Base-by-base conservation (phyloP, 2,797 vertebrate species). In the Alfaro cultratus region DNA sequence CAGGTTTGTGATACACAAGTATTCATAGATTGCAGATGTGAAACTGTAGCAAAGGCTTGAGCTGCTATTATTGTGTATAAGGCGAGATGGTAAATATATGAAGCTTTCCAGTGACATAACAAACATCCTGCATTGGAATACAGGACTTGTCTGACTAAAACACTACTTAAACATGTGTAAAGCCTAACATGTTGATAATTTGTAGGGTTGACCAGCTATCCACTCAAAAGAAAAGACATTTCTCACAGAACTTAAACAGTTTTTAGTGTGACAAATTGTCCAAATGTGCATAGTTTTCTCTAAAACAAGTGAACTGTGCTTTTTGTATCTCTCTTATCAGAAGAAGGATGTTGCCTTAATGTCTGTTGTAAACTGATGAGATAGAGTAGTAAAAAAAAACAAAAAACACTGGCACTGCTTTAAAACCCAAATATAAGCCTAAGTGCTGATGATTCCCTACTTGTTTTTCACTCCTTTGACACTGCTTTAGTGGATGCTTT, bases 401-500 rank as follows among this genome's bases (percentile, higher is more conserved):
- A 78, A 74, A 76, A 29, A 6, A 5, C 7, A 76, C 46, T 16
- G 29, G 57, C 62, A 79, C 80, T 74, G 45, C 18, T 18, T 18
- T 55, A 76, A 47, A 80, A 23, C 57, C 57, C n/a, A 73, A 34
- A 46, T 23, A 47, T 60, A 64, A 16, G 31, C 12, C 62, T 47
- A 64, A 76, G 41, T 47, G 3, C 21, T 36, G 46, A 60, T 49
- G 82, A 31, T 76, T 74, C 74, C 49, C 36, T 31, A 10, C 15
- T 74, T 78, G 41, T 80, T 72, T 74, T 80, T 62, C 80, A 80
- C 73, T 45, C 64, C 57, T 67, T 31, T 15, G 67, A 2, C 39
- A 0, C 49, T 45, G 53, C 55, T 84, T 67, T 84, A 84, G 80
- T 82, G 81, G 73, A 82, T 80, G 71, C 62, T 71, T 86, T 89